phyloP scores from a whole-genome alignment of 2,113 vertebrate species.

The Sceloporus tristichus region DNA sequence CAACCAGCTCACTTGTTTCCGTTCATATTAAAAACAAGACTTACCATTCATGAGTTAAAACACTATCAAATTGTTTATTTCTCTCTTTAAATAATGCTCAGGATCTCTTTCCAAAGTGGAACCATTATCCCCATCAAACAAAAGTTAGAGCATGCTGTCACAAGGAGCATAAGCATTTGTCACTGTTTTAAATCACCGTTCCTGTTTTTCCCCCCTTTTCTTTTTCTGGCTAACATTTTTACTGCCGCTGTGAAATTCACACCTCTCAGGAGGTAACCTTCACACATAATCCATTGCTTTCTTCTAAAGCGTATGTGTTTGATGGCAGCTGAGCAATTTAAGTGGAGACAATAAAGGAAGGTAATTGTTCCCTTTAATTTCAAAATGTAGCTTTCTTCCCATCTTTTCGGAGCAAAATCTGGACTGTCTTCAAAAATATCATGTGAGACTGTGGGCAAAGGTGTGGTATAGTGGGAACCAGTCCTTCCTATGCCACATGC shows the following conservation, averaged over 20 bases:
- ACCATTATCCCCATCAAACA: slow-evolving; percentile 62
- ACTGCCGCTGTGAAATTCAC: slow-evolving; percentile 72
- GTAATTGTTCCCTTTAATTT: slow-evolving; percentile 67
- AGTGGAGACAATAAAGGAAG: slow-evolving; percentile 69
- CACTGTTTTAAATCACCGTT: slow-evolving; percentile 70
- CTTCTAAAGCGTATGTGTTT: slow-evolving; percentile 57
- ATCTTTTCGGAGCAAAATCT: slow-evolving; percentile 62
- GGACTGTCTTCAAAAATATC: slow-evolving; percentile 15
- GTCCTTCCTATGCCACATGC: neutral
- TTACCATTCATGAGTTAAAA: slow-evolving; percentile 61
- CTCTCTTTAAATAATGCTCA: slow-evolving; percentile 72
- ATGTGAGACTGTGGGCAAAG: neutral
- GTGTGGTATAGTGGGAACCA: neutral
- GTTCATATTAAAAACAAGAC: slow-evolving; percentile 47
- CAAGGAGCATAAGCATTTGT: slow-evolving; percentile 68
- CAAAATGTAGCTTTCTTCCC: slow-evolving; percentile 52
- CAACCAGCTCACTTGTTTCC: slow-evolving; percentile 67
- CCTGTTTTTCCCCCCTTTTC: neutral
- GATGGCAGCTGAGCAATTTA: slow-evolving; percentile 68
- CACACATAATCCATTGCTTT: slow-evolving; percentile 59
- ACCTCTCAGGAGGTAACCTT: slow-evolving; percentile 73
- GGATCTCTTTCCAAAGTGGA: slow-evolving; percentile 56
- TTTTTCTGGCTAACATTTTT: slow-evolving; percentile 61
- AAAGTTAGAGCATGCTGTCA: slow-evolving; percentile 57
- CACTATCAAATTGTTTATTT: slow-evolving; percentile 69